These are phyloP conservation scores for Cryptophagus acutangulus DNA, from an alignment of 2,888 invertebrate species.

Conservation along the genomic window DNA sequence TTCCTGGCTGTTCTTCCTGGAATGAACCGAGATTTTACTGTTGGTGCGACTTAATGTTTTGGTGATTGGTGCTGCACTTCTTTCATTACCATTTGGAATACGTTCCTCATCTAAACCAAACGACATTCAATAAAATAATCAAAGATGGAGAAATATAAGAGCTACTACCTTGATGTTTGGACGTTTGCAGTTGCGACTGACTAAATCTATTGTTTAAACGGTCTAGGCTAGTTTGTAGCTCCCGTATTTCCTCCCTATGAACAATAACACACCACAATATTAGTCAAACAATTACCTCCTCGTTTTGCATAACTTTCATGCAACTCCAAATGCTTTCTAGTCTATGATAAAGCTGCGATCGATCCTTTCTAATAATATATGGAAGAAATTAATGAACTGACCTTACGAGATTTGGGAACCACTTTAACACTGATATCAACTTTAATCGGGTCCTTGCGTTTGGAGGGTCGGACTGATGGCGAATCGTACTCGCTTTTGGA, in stretches of 20 bases:
- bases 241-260: slow-evolving; percentile 72
- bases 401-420: slow-evolving; percentile 58
- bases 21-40: slow-evolving; percentile 28
- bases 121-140: not conserved
- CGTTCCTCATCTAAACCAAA: slow-evolving; percentile 34
- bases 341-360: slow-evolving; percentile 58
- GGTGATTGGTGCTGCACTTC: slow-evolving; percentile 34
- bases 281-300: slow-evolving; percentile 21
- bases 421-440: slow-evolving; percentile 74
- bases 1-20: slow-evolving; percentile 25
- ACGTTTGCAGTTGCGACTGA: slow-evolving; percentile 37
- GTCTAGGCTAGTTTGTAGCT: slow-evolving; percentile 75
- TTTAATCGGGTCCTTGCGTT: slow-evolving; percentile 66
- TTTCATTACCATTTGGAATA: slow-evolving; percentile 35
- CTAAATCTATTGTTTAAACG: slow-evolving; percentile 52
- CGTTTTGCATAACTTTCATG: slow-evolving; percentile 49
- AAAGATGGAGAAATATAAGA: slow-evolving; percentile 4
- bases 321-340: slow-evolving; percentile 58
- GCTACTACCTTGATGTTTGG: slow-evolving; percentile 34
- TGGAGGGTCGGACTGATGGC: slow-evolving; percentile 47
- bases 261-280: slow-evolving; percentile 46
- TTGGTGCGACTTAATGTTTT: slow-evolving; percentile 28
- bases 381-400: slow-evolving; percentile 36
- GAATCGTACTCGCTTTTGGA: slow-evolving; percentile 48
- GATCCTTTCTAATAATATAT: slow-evolving; percentile 56